Evolutionary conservation across 1,140 invertebrate genomes (phyloP).

Genomic region (Rhizoglyphus robini): DNA sequence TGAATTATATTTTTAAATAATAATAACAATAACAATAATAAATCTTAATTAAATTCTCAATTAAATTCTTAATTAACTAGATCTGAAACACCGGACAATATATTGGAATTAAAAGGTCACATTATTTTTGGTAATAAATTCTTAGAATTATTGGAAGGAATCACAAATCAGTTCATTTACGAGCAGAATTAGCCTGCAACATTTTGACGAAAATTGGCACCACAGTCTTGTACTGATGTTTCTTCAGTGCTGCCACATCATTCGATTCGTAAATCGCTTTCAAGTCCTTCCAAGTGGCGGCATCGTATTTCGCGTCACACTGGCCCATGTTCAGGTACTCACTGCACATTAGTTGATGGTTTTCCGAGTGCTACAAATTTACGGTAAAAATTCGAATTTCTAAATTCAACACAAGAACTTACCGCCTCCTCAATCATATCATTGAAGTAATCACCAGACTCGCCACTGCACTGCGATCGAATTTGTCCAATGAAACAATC

Average conservation of each 20-base stretch:
- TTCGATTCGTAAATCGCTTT: neutral
- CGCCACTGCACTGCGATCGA: neutral
- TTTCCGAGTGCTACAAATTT: neutral
- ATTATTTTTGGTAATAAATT: no score
- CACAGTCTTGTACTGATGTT: neutral
- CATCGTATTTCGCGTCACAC: neutral
- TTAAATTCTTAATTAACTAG: no score
- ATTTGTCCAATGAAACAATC: neutral
- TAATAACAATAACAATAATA: no score
- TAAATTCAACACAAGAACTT: neutral
- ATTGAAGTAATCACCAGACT: conserved; percentile 10
- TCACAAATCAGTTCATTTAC: no score
- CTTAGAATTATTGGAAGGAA: no score
- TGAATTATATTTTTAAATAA: no score
- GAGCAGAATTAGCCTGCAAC: no score
- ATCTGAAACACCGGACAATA: no score
- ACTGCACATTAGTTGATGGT: neutral
- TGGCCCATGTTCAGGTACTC: neutral
- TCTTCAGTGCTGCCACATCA: neutral
- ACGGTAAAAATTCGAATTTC: neutral
- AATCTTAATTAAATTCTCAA: no score
- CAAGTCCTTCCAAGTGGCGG: neutral
- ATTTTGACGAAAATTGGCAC: neutral
- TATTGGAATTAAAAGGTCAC: no score
- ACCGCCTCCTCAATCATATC: neutral